phyloP scores from a whole-genome alignment of 2,113 vertebrate species.

The Polypterus senegalus region DNA sequence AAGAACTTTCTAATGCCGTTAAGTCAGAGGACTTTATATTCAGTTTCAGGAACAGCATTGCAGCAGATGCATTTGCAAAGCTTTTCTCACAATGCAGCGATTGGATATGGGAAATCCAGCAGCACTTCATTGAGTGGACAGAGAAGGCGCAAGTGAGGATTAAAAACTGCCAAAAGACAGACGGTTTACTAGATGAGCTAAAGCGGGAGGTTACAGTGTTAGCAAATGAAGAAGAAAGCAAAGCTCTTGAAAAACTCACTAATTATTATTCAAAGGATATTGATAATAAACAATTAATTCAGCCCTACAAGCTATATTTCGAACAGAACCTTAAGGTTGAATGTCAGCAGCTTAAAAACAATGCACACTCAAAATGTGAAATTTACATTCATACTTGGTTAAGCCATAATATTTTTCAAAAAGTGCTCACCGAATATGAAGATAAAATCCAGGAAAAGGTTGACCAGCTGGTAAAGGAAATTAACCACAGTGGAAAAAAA shows the following conservation, averaged over 20 bases:
- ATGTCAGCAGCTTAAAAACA: conserved; percentile 6
- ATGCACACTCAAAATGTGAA: conserved; percentile 7
- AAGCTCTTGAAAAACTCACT: conserved; percentile 28
- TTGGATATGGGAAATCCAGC: conserved; percentile 37
- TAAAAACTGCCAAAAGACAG: fast-evolving
- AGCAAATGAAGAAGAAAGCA: conserved; percentile 21
- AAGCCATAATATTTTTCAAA: conserved; percentile 18
- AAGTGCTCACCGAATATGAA: conserved; percentile 21
- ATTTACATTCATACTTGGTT: conserved; percentile 13
- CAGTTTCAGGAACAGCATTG: conserved; percentile 40
- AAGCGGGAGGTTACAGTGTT: conserved; percentile 12
- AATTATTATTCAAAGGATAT: conserved; percentile 14
- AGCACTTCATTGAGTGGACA: conserved; percentile 27
- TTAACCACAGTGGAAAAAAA: conserved; percentile 11
- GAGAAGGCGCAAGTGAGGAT: conserved; percentile 21
- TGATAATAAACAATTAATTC: conserved; percentile 19
- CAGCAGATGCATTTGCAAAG: conserved; percentile 29
- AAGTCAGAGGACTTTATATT: conserved; percentile 44
- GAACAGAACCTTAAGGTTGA: no score
- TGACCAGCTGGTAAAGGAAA: conserved; percentile 10
- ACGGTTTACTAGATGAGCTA: background rate
- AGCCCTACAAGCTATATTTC: conserved; percentile 2
- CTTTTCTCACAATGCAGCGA: conserved; percentile 23
- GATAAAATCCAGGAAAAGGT: conserved; percentile 19
- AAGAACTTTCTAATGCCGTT: conserved; percentile 36